These are phyloP conservation scores for Proterorhinus semilunaris DNA, from an alignment of 2,113 vertebrate genomes.

Conservation along the genomic window DNA sequence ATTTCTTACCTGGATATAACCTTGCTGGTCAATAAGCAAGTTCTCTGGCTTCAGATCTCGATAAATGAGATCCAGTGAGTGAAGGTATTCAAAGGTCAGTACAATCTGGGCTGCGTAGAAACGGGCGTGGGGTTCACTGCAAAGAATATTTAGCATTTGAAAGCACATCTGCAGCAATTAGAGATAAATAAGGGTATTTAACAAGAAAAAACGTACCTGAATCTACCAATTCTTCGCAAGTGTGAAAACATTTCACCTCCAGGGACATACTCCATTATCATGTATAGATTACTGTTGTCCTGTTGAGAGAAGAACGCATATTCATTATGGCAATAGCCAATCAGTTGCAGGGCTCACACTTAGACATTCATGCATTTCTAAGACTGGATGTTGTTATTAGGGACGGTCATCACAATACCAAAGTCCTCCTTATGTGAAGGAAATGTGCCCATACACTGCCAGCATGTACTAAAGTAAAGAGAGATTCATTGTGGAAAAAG, in stretches of 20 bases:
- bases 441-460: too few relatives aligned
- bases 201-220: slow-evolving; percentile 76
- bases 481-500: neutral
- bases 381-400: too few relatives aligned
- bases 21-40: slow-evolving; percentile 92
- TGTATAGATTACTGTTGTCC: slow-evolving; percentile 92
- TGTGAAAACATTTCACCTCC: slow-evolving; percentile 95
- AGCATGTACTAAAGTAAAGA: too few relatives aligned
- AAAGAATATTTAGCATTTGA: slow-evolving; percentile 21
- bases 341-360: neutral
- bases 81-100: slow-evolving; percentile 93
- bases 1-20: slow-evolving; percentile 85
- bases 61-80: slow-evolving; percentile 94
- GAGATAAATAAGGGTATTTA: neutral
- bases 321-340: neutral
- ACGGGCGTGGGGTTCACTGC: slow-evolving; percentile 89
- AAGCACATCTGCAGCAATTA: slow-evolving; percentile 4
- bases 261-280: slow-evolving; percentile 93
- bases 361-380: neutral
- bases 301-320: slow-evolving; percentile 43
- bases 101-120: slow-evolving; percentile 95
- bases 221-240: slow-evolving; percentile 89
- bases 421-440: too few relatives aligned
- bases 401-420: too few relatives aligned
- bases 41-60: slow-evolving; percentile 94